Base-by-base conservation (phyloP, 2,797 vertebrate species). In the Thripadectes ignobilis region DNA sequence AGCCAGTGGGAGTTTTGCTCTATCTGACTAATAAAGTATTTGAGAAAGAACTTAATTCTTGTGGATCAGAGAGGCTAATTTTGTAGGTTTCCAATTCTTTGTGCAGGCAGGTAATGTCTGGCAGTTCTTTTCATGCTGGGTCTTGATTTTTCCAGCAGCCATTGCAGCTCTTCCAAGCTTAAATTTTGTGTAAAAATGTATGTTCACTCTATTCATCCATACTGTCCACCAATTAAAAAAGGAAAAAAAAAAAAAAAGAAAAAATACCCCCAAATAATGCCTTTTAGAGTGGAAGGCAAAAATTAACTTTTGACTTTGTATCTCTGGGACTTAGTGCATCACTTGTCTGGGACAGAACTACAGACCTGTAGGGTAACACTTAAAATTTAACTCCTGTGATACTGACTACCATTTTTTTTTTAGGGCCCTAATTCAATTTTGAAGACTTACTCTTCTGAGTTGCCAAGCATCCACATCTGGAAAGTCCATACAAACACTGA, bases 251-350 rank as follows among this genome's bases (percentile, higher is more conserved):
- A 21, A 2, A 4, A 14, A 27, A 3, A 4, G 1, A 11, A 29
- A 18, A 8, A 6, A 39, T 51, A 19, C 32, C 20, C 13, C 9
- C 0, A 51, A 49, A 21, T 1, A 65, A 34, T 2, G 3, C 3
- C 5, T 58, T 73, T n/a, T 51, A 46, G 26, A 27, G 19, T 26
- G 8, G 29, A 69, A 67, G 17, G 26, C 14, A 66, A 74, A 82
- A n/a, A 39, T 1, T 73, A 36, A 10, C 48, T 78, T 84, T 9
- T 5, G 11, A 23, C 30, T 84, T 92, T 41, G 8, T 82, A 17
- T 72, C 23, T 63, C 62, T 90, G 36, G 14, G 51, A 49, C 29
- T 80, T 6, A 21, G 29, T 48, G 16, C 14, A 16, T 80, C 41
- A 12, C 45, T 83, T n/a, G 8, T 69, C 24, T 91, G 46, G 6